phyloP scores from a whole-genome alignment of 2,797 vertebrate species.

The Thaleichthys pacificus region DNA sequence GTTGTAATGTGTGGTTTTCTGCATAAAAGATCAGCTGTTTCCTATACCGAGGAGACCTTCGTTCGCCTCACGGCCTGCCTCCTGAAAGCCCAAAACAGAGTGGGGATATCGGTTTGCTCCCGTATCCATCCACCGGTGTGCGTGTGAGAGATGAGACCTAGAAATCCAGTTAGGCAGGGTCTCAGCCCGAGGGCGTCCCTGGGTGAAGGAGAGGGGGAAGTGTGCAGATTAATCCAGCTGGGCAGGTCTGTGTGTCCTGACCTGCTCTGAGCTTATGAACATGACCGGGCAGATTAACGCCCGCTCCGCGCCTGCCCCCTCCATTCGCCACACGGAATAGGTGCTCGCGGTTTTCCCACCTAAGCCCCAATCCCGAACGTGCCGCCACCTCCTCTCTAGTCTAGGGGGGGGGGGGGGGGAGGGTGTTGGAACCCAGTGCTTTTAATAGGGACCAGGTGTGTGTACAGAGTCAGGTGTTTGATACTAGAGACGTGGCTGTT shows the following conservation, averaged over 20 bases:
- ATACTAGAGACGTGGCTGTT: not conserved
- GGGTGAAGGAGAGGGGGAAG: slow-evolving; percentile 47
- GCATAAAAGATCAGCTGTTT: slow-evolving; percentile 8
- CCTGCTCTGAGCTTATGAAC: slow-evolving; percentile 65
- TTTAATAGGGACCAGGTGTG: not conserved
- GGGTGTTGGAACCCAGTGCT: too few species aligned
- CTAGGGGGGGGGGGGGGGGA: too few species aligned
- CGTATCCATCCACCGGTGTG: not conserved
- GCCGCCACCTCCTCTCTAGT: slow-evolving; percentile 48
- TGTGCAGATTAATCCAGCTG: slow-evolving; percentile 61
- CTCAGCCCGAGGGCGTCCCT: slow-evolving; percentile 46
- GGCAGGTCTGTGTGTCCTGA: slow-evolving; percentile 61
- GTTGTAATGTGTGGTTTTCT: not conserved
- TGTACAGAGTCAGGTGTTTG: not conserved
- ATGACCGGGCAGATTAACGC: slow-evolving; percentile 71
- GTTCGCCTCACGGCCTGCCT: slow-evolving; percentile 11
- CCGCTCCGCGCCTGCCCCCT: slow-evolving; percentile 37
- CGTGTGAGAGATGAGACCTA: not conserved
- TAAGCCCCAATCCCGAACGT: slow-evolving; percentile 62
- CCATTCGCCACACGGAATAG: slow-evolving; percentile 55
- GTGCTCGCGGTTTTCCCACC: slow-evolving; percentile 46
- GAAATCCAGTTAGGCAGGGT: slow-evolving; percentile 52
- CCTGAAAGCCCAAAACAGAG: slow-evolving; percentile 14
- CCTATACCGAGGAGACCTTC: slow-evolving; percentile 9
- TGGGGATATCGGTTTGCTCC: slow-evolving; percentile 20